A percentile compares a stretch with the other conserved stretches of the same genome.
phyloP scores from a whole-genome alignment of 92 coral and sea anemone species.

The Porites evermanni region DNA sequence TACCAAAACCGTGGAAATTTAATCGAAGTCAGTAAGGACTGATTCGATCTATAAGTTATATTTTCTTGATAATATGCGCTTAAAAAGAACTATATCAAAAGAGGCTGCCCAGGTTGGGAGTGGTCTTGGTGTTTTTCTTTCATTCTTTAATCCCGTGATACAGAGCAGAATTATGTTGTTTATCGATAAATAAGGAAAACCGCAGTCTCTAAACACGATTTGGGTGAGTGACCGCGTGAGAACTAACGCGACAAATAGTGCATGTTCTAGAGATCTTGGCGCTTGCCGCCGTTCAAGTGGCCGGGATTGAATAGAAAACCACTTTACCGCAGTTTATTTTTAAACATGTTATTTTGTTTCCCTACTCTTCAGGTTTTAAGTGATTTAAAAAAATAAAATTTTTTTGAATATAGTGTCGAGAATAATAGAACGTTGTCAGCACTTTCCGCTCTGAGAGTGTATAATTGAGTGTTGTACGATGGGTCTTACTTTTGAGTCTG shows the following conservation, averaged over 20 bases:
- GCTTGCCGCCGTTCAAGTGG: background rate
- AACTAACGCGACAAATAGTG: background rate
- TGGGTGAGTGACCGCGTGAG: background rate
- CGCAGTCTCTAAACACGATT: background rate
- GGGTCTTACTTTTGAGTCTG: no score
- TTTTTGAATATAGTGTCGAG: no score
- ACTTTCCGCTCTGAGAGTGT: no score
- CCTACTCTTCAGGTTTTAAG: no score
- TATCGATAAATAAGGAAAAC: background rate
- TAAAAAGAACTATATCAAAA: no score
- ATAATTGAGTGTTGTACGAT: no score
- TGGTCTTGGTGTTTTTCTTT: background rate
- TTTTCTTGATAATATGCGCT: background rate
- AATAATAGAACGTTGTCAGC: no score
- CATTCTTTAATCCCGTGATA: background rate
- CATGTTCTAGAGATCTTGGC: background rate
- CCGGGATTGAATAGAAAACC: background rate
- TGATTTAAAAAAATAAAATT: no score
- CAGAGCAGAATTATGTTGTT: conserved; percentile 36
- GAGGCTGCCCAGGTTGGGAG: no score
- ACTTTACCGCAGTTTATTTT: background rate
- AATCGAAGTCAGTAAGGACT: no score
- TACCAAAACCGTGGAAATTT: no score
- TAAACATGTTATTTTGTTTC: background rate
- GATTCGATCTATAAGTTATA: no score